Evolutionary conservation across 2,888 invertebrate species (phyloP), one percentile per base, ranked within the genome.

Genomic region (Stramonita haemastoma): DNA sequence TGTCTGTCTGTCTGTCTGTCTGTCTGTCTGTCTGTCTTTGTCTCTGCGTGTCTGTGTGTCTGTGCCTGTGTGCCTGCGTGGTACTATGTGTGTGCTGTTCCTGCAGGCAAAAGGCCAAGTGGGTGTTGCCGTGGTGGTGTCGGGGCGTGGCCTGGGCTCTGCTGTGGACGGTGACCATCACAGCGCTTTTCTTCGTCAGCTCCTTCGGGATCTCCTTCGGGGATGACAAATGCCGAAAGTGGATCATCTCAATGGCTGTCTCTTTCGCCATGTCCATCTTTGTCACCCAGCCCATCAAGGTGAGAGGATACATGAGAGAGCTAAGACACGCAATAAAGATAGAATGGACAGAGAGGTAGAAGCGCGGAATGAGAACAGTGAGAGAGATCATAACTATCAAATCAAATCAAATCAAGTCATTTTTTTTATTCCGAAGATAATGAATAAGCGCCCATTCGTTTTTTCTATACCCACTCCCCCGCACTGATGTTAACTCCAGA

Each of bases 251-350:
- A 6, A 95, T 96, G 94, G 85, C 96, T 73, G 93, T 96, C 2
- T 96, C 96, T 2, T 96, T 96, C 93, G 94, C 96, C 88, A 95
- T 95, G 13, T 96, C 96, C 0, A 94, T 96, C 8, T 95, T 96
- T 91, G 90, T 97, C 32, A 96, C 96, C 17, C 96, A 97, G 91
- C 96, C 96, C 0, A 94, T 96, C 79, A 96, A 96, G 95, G 92
- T 92, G n/a, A 66, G 66, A 26, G 46, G 46, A 46, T 2, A 46
- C 4, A 8, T 5, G 46, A 46, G 46, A 46, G 46, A 46, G 46
- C 46, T 46, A 46, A 46, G 46, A 46, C 46, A 46, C 4, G 8
- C 2, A 46, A 46, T 8, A 46, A 8, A 46, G 8, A 46, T 5
- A 46, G 46, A 46, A 46, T 5, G 46, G 46, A 46, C 8, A 46